Conservation (phyloP, 2,888 invertebrate genomes). For the Biston betularia region DNA sequence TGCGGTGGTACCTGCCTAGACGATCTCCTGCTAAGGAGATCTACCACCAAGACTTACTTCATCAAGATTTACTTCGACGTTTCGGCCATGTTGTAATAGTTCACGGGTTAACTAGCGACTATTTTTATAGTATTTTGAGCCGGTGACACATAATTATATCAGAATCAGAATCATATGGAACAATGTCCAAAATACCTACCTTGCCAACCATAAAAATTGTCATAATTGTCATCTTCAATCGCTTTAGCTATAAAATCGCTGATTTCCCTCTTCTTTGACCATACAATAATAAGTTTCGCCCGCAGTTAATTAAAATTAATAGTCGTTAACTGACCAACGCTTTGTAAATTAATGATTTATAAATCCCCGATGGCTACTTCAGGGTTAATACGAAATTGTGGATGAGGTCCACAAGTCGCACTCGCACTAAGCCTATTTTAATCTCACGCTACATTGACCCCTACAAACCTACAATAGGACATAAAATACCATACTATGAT, state of each 20-base stretch:
- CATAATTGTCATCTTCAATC: background rate
- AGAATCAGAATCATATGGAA: no score
- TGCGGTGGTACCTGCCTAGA: no score
- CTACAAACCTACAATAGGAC: slow-evolving; percentile 19
- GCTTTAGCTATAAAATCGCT: slow-evolving; percentile 4
- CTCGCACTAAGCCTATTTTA: slow-evolving; percentile 19
- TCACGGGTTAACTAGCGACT: no score
- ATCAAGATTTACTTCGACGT: no score
- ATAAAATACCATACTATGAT: slow-evolving; percentile 13
- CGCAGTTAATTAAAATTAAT: slow-evolving; percentile 82
- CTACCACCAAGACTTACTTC: no score
- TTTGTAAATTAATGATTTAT: slow-evolving; percentile 77
- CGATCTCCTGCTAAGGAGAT: no score
- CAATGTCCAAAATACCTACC: no score
- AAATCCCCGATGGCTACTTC: slow-evolving; percentile 68
- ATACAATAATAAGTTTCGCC: slow-evolving; percentile 59
- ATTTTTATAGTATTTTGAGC: no score
- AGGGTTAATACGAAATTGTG: slow-evolving; percentile 43
- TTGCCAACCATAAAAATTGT: no score
- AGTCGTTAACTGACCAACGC: slow-evolving; percentile 70
- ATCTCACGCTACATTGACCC: slow-evolving; percentile 30
- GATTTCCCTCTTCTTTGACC: slow-evolving; percentile 7
- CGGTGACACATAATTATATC: no score
- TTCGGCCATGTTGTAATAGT: no score
- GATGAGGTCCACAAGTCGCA: slow-evolving; percentile 28